phyloP scores from a whole-genome alignment of 2,113 vertebrate species.

The Aleadryas rufinucha region DNA sequence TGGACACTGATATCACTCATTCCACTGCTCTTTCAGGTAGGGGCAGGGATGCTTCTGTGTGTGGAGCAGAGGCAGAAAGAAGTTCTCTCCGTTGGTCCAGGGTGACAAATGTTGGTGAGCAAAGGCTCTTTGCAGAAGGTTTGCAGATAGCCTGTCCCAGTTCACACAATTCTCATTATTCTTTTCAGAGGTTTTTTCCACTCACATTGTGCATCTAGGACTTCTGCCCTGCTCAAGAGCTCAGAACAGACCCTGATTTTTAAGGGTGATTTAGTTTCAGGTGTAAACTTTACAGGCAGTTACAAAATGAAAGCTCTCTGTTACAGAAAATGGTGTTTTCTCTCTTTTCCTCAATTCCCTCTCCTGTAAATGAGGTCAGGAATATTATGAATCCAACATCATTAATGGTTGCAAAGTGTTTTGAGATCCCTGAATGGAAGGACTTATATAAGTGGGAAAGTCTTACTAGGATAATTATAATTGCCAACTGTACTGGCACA shows the following conservation, averaged over 20 bases:
- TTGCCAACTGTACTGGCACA: conserved; percentile 5
- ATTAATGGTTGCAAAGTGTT: conserved; percentile 53
- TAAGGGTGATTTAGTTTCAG: neutral
- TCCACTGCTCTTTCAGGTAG: neutral
- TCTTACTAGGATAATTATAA: conserved; percentile 53
- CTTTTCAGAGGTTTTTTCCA: neutral
- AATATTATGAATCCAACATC: conserved; percentile 26
- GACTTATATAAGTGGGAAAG: conserved; percentile 13
- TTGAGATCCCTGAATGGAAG: conserved; percentile 29
- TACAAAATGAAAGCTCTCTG: neutral
- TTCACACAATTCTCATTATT: neutral
- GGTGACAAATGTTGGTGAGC: neutral
- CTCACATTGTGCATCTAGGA: neutral
- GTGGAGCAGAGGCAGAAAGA: neutral
- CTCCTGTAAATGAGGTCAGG: conserved; percentile 12
- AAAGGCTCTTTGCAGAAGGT: neutral
- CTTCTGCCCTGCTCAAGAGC: neutral
- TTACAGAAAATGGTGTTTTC: conserved; percentile 9
- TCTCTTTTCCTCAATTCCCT: conserved; percentile 34
- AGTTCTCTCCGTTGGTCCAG: neutral
- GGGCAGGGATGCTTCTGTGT: neutral
- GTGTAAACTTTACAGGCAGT: neutral
- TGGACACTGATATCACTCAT: neutral
- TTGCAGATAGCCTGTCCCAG: neutral
- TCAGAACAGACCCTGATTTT: neutral